Percentiles rank a stretch among this genome's conserved stretches.
Evolutionary conservation across 2,113 vertebrate species (phyloP).

Genomic region (Microcebus murinus): DNA sequence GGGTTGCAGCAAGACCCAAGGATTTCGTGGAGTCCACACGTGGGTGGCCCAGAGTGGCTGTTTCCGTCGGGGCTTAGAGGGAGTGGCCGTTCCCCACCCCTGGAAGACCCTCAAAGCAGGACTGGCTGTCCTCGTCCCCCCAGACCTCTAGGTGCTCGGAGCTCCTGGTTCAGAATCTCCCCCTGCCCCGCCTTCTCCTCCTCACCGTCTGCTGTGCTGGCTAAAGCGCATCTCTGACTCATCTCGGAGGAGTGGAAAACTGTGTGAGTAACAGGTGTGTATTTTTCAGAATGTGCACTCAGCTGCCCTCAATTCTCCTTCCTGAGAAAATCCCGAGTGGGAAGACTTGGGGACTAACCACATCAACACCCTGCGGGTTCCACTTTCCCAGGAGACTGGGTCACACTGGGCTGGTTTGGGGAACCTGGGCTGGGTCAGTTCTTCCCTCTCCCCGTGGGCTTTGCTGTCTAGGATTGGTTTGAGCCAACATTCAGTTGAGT

Average conservation of each 20-base stretch:
- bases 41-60: rapidly evolving
- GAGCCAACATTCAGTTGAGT: too few species aligned
- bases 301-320: too few species aligned
- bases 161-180: not conserved
- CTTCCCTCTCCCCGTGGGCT: not conserved
- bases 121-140: not conserved
- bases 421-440: not conserved
- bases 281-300: not conserved
- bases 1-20: not conserved
- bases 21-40: rapidly evolving
- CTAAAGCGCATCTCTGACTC: too few species aligned
- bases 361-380: not conserved
- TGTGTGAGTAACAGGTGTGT: too few species aligned
- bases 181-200: not conserved
- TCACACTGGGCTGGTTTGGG: too few species aligned
- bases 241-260: not conserved
- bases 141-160: not conserved
- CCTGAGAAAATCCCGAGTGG: not conserved
- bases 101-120: not conserved
- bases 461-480: not conserved
- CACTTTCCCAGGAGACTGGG: not conserved
- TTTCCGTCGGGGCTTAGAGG: not conserved
- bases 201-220: not conserved
- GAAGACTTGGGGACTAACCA: not conserved
- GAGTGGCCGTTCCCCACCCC: rapidly evolving